phyloP scores from a whole-genome alignment of 2,113 vertebrate species.

The Castor canadensis region DNA sequence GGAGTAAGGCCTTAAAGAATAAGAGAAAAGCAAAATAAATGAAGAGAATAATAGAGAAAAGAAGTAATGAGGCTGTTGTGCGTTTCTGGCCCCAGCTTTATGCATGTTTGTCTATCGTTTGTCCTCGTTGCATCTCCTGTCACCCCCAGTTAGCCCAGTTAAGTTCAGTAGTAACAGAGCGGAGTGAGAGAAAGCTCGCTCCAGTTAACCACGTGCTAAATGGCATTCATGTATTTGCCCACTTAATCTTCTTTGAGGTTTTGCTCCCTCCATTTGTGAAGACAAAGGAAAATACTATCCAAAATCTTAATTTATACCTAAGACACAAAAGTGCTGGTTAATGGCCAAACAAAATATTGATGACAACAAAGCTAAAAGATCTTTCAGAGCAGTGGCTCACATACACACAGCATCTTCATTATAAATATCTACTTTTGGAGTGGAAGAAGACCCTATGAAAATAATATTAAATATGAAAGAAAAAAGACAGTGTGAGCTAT shows the following conservation, averaged over 20 bases:
- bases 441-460: background rate
- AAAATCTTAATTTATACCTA: background rate
- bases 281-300: background rate
- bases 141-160: no score
- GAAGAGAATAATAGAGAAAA: no score
- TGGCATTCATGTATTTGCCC: background rate
- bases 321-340: background rate
- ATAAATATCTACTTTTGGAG: background rate
- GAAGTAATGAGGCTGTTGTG: no score
- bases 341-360: background rate
- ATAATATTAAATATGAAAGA: conserved; percentile 5
- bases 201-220: background rate
- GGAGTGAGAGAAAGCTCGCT: no score
- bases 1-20: no score
- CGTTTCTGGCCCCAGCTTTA: no score
- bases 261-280: background rate
- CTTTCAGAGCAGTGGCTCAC: background rate
- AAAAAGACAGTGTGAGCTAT: background rate
- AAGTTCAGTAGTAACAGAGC: no score
- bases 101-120: no score
- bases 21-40: no score
- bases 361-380: background rate
- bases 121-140: no score
- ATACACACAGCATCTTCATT: background rate
- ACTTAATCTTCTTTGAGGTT: background rate